Conservation (phyloP, 2,113 vertebrate species). For the Caranx ignobilis region DNA sequence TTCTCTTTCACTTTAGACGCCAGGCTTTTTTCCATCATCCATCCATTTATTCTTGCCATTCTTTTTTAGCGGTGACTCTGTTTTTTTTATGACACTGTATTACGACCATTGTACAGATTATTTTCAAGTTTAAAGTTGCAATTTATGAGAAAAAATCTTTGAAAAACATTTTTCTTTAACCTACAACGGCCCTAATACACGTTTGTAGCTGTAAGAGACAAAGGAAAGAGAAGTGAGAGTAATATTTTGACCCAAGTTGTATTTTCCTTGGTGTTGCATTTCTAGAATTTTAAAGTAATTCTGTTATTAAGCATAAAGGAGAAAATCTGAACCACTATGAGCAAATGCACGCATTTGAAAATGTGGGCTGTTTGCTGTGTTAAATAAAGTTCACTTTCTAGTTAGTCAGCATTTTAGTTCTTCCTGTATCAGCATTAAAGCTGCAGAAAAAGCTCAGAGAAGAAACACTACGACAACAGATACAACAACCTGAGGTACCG, state of each 20-base stretch:
- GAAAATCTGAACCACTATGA: not conserved
- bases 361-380: not conserved
- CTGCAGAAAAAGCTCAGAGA: not conserved
- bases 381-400: not conserved
- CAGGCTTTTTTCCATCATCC: not conserved
- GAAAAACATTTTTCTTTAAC: too few species aligned
- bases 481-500: constrained; percentile 11
- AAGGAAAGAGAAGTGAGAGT: not conserved
- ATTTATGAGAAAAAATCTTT: too few species aligned
- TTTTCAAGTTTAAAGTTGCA: too few species aligned
- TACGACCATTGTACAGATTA: too few species aligned
- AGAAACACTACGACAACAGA: not conserved
- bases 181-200: too few species aligned
- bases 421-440: not conserved
- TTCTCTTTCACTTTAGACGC: not conserved
- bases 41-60: not conserved
- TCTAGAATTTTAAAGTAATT: not conserved
- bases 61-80: not conserved
- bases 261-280: not conserved
- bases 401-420: not conserved
- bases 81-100: not conserved
- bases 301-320: not conserved
- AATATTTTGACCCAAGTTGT: not conserved
- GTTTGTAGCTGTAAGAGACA: not conserved
- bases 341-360: not conserved